Evolutionary conservation across 2,797 vertebrate species (phyloP), one percentile per base, ranked within the genome.

Genomic region (Pangasius mekongensis): DNA sequence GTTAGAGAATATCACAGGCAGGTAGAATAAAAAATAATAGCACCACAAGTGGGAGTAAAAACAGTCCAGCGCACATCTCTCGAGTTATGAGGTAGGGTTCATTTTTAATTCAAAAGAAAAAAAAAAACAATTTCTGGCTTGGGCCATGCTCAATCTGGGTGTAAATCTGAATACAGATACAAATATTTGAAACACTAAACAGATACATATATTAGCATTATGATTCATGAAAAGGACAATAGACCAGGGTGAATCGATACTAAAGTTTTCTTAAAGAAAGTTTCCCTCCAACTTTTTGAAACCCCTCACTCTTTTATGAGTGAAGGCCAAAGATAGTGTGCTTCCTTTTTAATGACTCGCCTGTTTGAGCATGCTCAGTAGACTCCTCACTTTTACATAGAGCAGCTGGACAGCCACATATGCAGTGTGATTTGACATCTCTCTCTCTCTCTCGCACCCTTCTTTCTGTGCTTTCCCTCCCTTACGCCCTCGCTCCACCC

Each of bases 401-500:
- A 90, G 92, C 95, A 96, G 95, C 95, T 96, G 96, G 93, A 94
- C 87, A 89, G 91, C 93, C 93, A 95, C 94, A 95, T 94, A 94
- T 91, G 39, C 92, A 93, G 93, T 92, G 92, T 91, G 93, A 95
- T 96, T 96, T 96, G 95, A 96, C 94, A 30, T 77, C 9, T 76
- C 73, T 49, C 43, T 76, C 73, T 49, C 43, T 76, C 43, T 43
- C 47, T 81, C 95, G 95, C 94, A 95, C 87, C 82, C 18, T 83
- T 86, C 87, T 87, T 84, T 86, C 62, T 49, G 52, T 84, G 66
- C 84, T 82, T 73, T 27, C 69, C 43, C 64, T 84, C 88, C 93
- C 77, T 66, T 64, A 83, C 49, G 66, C 87, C 58, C 87, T 81
- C 71, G 77, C 87, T 84, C 89, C 89, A 81, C 64, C 73, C 90